A percentile compares a stretch with the other conserved stretches of the same genome.
Conservation (phyloP, 2,113 vertebrate species). For the Cyprinodon variegatus region DNA sequence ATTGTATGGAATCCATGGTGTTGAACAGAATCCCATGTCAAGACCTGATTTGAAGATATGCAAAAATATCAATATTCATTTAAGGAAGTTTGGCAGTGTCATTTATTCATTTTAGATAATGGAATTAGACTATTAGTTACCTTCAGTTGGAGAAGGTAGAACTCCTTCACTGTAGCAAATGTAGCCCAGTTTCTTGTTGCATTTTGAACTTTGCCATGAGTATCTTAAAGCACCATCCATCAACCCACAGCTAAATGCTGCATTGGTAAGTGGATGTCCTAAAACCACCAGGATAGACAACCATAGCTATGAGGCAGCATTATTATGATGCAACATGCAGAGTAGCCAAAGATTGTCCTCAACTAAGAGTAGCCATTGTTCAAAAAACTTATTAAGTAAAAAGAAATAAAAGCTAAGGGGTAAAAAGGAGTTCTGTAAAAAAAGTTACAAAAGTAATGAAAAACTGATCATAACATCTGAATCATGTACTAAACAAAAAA, state of each 20-base stretch:
- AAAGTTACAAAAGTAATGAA: no score
- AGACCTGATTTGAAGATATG: conserved; percentile 44
- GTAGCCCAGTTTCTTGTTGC: conserved; percentile 85
- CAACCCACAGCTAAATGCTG: conserved; percentile 85
- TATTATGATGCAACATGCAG: neutral
- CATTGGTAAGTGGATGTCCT: conserved; percentile 87
- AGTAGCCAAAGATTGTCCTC: neutral
- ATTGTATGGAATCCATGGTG: conserved; percentile 89
- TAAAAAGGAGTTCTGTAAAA: no score
- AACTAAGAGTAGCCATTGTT: neutral
- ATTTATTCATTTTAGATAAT: neutral
- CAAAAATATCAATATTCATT: neutral
- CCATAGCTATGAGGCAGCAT: neutral
- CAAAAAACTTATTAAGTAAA: no score
- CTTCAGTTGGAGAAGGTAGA: conserved; percentile 6
- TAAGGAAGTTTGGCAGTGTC: neutral
- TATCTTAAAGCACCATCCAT: conserved; percentile 81
- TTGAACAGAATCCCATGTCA: conserved; percentile 80
- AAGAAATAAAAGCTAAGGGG: no score
- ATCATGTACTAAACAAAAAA: no score
- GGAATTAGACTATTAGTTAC: neutral
- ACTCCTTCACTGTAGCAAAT: conserved; percentile 84
- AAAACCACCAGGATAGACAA: conserved; percentile 25
- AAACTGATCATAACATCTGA: no score
- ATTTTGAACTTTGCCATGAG: conserved; percentile 86